Evolutionary conservation across 1,140 invertebrate species (phyloP), one percentile per base, ranked within the genome.

Genomic region (Diorhabda elongata): DNA sequence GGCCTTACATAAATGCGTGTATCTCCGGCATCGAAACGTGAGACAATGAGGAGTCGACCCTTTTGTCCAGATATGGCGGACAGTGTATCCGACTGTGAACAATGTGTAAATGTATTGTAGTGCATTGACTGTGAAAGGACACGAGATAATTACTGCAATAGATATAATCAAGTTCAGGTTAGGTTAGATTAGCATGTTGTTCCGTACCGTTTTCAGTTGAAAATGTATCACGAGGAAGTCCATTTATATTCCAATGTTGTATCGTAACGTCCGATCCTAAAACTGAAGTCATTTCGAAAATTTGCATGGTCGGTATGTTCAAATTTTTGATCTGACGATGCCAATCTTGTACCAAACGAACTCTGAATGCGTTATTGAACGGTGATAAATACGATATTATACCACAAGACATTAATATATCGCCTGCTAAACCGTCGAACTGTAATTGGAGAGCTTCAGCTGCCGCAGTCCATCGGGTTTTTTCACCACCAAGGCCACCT

Each of bases 311-410:
- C 3, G 94, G 92, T 77, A 97, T 95, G 9, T 89, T 83, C 45
- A 90, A 81, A 4, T 84, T 78, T 42, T 85, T 84, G 5, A 92
- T 89, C 42, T 88, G 83, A 59, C 81, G 76, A 66, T 88, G 87
- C 95, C 95, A 97, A 66, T 90, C 85, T 3, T 81, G 73, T 0
- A 89, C 84, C 70, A 87, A 88, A 3, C 83, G 77, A 8, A 85
- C 80, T 71, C 94, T 85, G 66, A 87, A 86, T 7, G 85, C 85
- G 80, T 84, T 85, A 9, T 92, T 94, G 69, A 96, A 94, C 4
- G 94, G 90, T 3, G 92, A 90, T 8, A 97, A 84, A 81, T 97
- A 97, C 3, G 94, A 91, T 62, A 97, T 94, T n/a, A 96, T 88
- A 43, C 91, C 95, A 76, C 93, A 93, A 0, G 92, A 93, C 60